Percentiles rank a stretch among this genome's conserved stretches.
Evolutionary conservation across 2,888 invertebrate genomes (phyloP).

Genomic region (Lasioglossum zephyrum): DNA sequence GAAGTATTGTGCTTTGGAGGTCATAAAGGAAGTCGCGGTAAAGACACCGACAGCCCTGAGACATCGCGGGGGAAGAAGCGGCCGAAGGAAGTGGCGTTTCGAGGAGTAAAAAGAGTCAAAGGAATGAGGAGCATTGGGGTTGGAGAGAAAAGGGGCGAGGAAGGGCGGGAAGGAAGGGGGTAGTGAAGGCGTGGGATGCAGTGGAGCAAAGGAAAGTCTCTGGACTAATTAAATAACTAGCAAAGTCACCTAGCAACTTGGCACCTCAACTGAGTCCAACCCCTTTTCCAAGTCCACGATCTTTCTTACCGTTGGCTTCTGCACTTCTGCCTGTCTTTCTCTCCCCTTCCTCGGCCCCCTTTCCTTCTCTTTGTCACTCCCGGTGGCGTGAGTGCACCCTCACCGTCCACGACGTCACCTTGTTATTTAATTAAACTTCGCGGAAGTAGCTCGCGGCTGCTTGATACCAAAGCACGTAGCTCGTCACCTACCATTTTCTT

Average conservation of each 20-base stretch:
- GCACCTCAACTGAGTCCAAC: constrained; percentile 77
- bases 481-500: constrained; percentile 76
- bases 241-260: constrained; percentile 81
- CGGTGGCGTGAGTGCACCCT: constrained; percentile 40
- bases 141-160: constrained; percentile 27
- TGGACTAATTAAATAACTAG: constrained; percentile 83
- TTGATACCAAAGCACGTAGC: constrained; percentile 78
- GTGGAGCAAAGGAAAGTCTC: constrained; percentile 78
- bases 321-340: constrained; percentile 65
- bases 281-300: constrained; percentile 69
- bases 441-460: constrained; percentile 75
- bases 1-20: constrained; percentile 55
- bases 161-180: background rate
- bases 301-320: constrained; percentile 72
- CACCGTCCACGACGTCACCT: constrained; percentile 71
- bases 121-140: constrained; percentile 22
- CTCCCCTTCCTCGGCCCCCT: background rate
- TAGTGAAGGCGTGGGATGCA: constrained; percentile 47
- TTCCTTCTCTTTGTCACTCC: constrained; percentile 21
- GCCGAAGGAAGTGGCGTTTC: constrained; percentile 26
- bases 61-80: constrained; percentile 12
- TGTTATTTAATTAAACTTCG: constrained; percentile 82
- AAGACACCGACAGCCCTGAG: constrained; percentile 42
- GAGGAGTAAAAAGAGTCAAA: constrained; percentile 67
- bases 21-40: constrained; percentile 62